Evolutionary conservation across 2,797 vertebrate species (phyloP).

Genomic region (Cirrhinus molitorella): DNA sequence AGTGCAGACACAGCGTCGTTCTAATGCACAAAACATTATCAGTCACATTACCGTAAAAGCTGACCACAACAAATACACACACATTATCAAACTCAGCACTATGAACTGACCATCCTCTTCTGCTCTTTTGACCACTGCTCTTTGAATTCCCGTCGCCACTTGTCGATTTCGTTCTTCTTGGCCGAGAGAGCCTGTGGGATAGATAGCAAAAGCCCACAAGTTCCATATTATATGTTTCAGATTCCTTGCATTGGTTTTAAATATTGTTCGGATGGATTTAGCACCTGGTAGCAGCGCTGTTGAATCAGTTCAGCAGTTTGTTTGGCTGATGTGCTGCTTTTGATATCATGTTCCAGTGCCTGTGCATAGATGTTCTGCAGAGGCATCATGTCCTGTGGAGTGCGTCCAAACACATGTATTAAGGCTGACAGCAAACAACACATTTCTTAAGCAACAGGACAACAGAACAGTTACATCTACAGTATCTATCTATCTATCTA

Average conservation of each 20-base stretch:
- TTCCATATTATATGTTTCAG: not conserved
- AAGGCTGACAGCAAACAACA: not conserved
- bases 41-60: not conserved
- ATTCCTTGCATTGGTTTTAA: not conserved
- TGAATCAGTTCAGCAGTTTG: conserved; percentile 82
- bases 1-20: conserved; percentile 81
- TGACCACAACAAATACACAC: not conserved
- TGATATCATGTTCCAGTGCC: conserved; percentile 89
- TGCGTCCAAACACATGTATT: conserved; percentile 16
- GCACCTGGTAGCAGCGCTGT: conserved; percentile 90
- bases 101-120: conserved; percentile 86
- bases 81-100: not conserved
- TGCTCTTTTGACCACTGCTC: conserved; percentile 91
- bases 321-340: conserved; percentile 72
- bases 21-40: conserved; percentile 69
- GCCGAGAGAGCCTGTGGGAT: conserved; percentile 83
- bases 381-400: conserved; percentile 87
- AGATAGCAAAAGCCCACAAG: not conserved
- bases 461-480: not conserved
- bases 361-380: conserved; percentile 86
- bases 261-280: not conserved
- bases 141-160: conserved; percentile 94
- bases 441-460: not conserved
- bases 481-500: too few species aligned
- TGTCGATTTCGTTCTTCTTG: conserved; percentile 92